Percentiles rank a stretch among this genome's conserved stretches.
These are phyloP conservation scores for Trachops cirrhosus DNA, from an alignment of 2,797 vertebrate genomes.

Conservation along the genomic window DNA sequence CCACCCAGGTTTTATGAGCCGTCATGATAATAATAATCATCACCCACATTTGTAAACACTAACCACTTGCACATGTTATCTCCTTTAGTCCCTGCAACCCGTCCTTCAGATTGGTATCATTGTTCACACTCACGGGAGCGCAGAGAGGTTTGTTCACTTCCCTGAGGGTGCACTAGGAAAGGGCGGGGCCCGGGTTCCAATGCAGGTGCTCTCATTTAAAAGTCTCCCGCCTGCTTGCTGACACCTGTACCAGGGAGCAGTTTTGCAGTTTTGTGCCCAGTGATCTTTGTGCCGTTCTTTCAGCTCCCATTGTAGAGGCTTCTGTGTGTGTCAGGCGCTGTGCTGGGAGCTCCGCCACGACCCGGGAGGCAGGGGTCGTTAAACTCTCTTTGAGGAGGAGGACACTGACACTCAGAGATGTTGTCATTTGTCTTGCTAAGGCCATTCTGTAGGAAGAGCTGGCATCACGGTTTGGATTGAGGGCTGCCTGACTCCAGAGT, in stretches of 20 bases:
- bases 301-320: not conserved
- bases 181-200: not conserved
- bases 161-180: not conserved
- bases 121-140: not conserved
- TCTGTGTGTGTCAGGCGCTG: fast-evolving
- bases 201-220: not conserved
- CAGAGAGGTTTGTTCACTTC: slow-evolving; percentile 11
- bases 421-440: not conserved
- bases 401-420: not conserved
- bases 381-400: not conserved
- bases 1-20: slow-evolving; percentile 36
- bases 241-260: not conserved
- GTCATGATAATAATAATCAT: not conserved
- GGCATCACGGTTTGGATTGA: not conserved
- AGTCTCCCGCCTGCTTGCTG: not conserved
- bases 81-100: not conserved
- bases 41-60: not conserved
- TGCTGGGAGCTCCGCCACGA: not conserved
- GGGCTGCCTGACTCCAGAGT: not conserved
- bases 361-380: not conserved
- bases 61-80: not conserved
- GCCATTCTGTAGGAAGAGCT: not conserved
- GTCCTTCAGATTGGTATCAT: not conserved
- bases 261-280: not conserved
- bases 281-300: not conserved